phyloP scores from a whole-genome alignment of 2,797 vertebrate species.

The Valencia hispanica region DNA sequence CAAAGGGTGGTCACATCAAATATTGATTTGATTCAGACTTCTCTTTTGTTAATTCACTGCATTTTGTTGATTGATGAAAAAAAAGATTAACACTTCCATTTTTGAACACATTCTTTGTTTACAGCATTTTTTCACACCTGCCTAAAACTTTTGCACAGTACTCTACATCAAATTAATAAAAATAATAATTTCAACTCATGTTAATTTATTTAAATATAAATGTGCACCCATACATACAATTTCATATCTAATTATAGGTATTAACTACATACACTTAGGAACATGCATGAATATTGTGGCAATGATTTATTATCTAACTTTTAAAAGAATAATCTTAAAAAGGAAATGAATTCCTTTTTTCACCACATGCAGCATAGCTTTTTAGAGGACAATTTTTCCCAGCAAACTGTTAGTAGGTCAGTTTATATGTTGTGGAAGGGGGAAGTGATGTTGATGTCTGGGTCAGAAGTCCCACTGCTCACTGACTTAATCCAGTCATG shows the following conservation, averaged over 20 bases:
- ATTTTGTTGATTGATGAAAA: too few species aligned
- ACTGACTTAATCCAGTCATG: slow-evolving; percentile 75
- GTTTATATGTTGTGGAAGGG: slow-evolving; percentile 40
- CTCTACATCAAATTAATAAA: too few species aligned
- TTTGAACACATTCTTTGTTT: too few species aligned
- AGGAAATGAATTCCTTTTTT: slow-evolving; percentile 23
- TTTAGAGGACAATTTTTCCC: slow-evolving; percentile 39
- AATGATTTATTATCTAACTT: slow-evolving; percentile 36
- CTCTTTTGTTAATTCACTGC: too few species aligned
- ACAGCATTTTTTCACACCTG: too few species aligned
- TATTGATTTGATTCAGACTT: neutral
- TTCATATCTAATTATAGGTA: neutral
- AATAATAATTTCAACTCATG: too few species aligned
- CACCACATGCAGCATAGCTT: slow-evolving; percentile 9
- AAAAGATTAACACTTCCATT: too few species aligned
- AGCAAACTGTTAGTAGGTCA: slow-evolving; percentile 36
- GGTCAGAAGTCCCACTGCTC: slow-evolving; percentile 70
- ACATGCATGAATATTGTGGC: slow-evolving; percentile 22
- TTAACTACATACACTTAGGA: neutral
- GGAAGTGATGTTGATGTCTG: slow-evolving; percentile 59
- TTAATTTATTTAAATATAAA: too few species aligned
- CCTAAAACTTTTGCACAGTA: too few species aligned
- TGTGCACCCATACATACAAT: too few species aligned
- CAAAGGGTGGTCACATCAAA: neutral
- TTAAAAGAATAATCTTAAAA: slow-evolving; percentile 25